Conservation (phyloP, 1,140 invertebrate genomes). For the Hycleus phaleratus region DNA sequence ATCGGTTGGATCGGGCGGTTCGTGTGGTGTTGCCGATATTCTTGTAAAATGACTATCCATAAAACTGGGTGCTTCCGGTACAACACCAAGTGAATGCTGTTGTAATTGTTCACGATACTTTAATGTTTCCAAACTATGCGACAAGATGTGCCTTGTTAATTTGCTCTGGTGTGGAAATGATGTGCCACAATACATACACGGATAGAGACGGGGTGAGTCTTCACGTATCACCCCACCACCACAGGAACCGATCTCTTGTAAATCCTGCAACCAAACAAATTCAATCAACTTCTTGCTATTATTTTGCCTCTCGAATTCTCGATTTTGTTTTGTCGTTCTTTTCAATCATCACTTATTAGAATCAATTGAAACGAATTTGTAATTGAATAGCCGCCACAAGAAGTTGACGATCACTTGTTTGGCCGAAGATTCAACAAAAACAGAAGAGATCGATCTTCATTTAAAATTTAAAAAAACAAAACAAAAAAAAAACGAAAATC, state of each 20-base stretch:
- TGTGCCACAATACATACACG: constrained; percentile 81
- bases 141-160: constrained; percentile 78
- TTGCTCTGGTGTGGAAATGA: constrained; percentile 83
- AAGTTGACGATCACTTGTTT: constrained; percentile 94
- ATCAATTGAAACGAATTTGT: constrained; percentile 1
- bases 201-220: constrained; percentile 51
- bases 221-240: constrained; percentile 40
- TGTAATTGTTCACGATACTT: constrained; percentile 71
- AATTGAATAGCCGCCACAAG: constrained; percentile 48
- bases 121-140: constrained; percentile 75
- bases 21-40: constrained; percentile 45
- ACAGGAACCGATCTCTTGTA: constrained; percentile 40
- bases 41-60: constrained; percentile 35
- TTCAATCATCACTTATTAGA: no score
- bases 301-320: neutral
- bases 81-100: neutral
- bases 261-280: constrained; percentile 86
- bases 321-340: neutral
- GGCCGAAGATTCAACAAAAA: constrained; percentile 41
- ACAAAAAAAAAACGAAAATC: no score
- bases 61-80: constrained; percentile 34
- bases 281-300: constrained; percentile 77
- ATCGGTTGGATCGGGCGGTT: constrained; percentile 46
- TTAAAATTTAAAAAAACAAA: no score
- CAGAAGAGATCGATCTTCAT: no score